Evolutionary conservation across 2,888 invertebrate genomes (phyloP).

Genomic region (Zaprionus obscuricornis): DNA sequence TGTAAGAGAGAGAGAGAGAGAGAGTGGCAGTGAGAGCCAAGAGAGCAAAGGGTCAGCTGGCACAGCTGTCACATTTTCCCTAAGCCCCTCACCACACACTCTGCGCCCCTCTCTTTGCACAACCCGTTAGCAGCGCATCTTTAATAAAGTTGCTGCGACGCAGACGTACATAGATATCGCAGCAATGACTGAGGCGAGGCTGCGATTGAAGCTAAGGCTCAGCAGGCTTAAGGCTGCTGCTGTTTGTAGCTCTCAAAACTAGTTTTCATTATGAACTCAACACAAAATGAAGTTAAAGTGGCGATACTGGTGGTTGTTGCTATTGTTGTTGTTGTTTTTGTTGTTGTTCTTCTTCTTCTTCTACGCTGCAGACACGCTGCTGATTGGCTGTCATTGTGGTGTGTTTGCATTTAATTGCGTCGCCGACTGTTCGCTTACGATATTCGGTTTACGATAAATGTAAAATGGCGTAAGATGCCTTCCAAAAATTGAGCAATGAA

Average conservation of each 20-base stretch:
- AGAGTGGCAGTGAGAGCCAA: neutral
- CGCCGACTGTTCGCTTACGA: slow-evolving; percentile 25
- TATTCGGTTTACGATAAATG: slow-evolving; percentile 37
- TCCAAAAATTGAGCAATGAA: neutral
- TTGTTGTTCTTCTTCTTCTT: neutral
- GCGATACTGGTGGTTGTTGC: slow-evolving; percentile 19
- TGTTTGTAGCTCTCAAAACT: slow-evolving; percentile 45
- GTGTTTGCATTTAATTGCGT: slow-evolving; percentile 4
- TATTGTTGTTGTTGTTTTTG: too few relatives aligned
- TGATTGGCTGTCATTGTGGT: slow-evolving; percentile 46
- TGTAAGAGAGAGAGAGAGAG: neutral
- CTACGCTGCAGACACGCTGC: slow-evolving; percentile 6
- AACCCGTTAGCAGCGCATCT: slow-evolving; percentile 23
- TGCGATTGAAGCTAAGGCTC: too few relatives aligned
- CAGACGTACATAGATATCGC: too few relatives aligned
- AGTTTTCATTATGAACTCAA: slow-evolving; percentile 37
- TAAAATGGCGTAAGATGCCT: neutral
- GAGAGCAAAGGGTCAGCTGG: slow-evolving; percentile 63
- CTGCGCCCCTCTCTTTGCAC: slow-evolving; percentile 3
- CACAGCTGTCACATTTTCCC: slow-evolving; percentile 74
- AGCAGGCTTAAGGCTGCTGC: too few relatives aligned
- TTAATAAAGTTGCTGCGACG: slow-evolving; percentile 61
- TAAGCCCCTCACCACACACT: slow-evolving; percentile 43
- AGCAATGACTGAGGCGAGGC: too few relatives aligned
- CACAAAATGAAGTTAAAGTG: slow-evolving; percentile 69